phyloP scores from a whole-genome alignment of 2,113 vertebrate species.

The Chaenocephalus aceratus region DNA sequence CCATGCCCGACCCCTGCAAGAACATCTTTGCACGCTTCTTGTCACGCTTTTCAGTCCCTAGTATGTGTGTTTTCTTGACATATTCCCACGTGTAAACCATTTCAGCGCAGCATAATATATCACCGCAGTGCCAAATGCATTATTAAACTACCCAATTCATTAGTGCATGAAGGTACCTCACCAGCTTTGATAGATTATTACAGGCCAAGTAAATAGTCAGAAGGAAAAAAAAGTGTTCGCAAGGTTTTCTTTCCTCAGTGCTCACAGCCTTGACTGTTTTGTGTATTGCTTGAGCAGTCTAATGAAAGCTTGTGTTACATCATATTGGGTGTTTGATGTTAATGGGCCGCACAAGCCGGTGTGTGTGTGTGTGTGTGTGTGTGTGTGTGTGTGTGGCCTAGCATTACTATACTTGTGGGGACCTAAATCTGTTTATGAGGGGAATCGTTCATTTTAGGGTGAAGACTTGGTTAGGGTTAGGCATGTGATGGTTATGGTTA shows the following conservation, averaged over 20 bases:
- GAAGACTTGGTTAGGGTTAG: too few relatives aligned
- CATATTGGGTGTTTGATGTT: slow-evolving; percentile 19
- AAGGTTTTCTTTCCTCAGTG: neutral
- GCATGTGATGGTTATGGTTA: too few relatives aligned
- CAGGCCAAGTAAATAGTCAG: slow-evolving; percentile 22
- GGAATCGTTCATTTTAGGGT: too few relatives aligned
- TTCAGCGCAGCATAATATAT: slow-evolving; percentile 12
- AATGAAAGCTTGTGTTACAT: slow-evolving; percentile 41
- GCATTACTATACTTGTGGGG: too few relatives aligned
- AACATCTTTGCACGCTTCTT: slow-evolving; percentile 92
- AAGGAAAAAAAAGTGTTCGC: neutral
- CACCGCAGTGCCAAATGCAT: slow-evolving; percentile 21
- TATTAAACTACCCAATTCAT: slow-evolving; percentile 29
- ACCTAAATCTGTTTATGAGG: too few relatives aligned
- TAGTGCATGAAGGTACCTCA: slow-evolving; percentile 21
- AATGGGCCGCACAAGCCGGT: slow-evolving; percentile 29
- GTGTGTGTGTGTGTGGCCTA: neutral
- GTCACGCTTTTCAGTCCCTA: slow-evolving; percentile 85
- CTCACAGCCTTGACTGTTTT: slow-evolving; percentile 20
- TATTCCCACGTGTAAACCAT: slow-evolving; percentile 6
- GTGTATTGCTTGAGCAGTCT: slow-evolving; percentile 7
- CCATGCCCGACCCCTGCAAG: slow-evolving; percentile 94
- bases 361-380: neutral
- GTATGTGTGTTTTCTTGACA: slow-evolving; percentile 76
- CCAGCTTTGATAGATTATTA: slow-evolving; percentile 21